phyloP scores from a whole-genome alignment of 2,113 vertebrate genomes.

The Todiramphus saurophagus region DNA sequence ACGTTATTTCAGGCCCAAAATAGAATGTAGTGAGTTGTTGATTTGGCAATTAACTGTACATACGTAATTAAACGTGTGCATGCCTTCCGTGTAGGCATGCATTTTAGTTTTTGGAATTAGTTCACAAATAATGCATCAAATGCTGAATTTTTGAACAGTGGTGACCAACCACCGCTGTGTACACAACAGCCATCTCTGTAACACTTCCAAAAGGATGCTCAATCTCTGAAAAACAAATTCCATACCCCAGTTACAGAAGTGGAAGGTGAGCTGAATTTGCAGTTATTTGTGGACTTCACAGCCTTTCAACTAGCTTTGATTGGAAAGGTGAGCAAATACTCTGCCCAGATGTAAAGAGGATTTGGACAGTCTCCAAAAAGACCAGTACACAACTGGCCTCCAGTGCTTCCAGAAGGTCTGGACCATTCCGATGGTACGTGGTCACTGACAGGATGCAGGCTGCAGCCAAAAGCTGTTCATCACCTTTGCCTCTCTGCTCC shows the following conservation, averaged over 20 bases:
- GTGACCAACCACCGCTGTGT: neutral
- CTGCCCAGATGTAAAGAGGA: neutral
- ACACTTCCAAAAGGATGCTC: neutral
- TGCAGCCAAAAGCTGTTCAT: neutral
- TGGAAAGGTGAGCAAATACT: neutral
- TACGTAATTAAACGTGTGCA: neutral
- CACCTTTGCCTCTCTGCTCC: neutral
- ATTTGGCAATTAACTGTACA: neutral
- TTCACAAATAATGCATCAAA: neutral
- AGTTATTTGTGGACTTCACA: neutral
- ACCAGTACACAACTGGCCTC: neutral
- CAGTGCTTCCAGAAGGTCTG: neutral
- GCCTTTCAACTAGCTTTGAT: neutral
- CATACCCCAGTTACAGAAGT: accelerated
- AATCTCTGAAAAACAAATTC: neutral
- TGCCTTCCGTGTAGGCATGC: neutral
- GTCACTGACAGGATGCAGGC: neutral
- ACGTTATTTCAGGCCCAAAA: neutral
- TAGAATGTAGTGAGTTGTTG: neutral
- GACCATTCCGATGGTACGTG: neutral
- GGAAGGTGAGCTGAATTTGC: neutral
- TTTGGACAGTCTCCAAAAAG: neutral
- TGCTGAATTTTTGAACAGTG: neutral
- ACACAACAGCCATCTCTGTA: neutral
- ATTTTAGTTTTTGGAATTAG: neutral